These are phyloP conservation scores for Rhegmatorhina hoffmannsi DNA, from an alignment of 2,113 vertebrate species.

Conservation along the genomic window DNA sequence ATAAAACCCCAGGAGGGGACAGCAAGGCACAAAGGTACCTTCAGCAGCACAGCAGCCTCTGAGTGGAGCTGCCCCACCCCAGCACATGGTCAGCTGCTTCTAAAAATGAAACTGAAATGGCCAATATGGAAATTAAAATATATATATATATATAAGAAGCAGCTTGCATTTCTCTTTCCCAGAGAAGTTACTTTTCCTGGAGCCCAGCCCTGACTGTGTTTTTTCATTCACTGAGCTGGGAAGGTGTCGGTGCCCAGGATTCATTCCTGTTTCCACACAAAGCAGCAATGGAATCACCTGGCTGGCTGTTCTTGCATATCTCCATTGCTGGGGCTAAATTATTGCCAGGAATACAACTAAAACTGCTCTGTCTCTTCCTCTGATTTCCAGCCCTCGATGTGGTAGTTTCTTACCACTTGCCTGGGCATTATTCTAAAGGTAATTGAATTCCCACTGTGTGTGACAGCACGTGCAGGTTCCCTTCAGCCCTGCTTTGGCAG, in stretches of 20 bases:
- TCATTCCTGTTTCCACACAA: neutral
- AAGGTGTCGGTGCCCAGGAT: neutral
- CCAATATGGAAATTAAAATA: neutral
- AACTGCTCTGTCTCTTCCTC: neutral
- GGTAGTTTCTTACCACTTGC: neutral
- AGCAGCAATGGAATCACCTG: neutral
- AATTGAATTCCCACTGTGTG: neutral
- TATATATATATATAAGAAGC: fast-evolving
- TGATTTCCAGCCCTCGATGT: neutral
- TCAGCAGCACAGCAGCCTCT: neutral
- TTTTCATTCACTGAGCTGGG: neutral
- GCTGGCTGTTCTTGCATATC: neutral
- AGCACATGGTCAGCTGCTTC: no score
- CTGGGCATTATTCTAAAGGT: neutral
- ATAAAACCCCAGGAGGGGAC: neutral
- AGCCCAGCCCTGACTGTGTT: neutral
- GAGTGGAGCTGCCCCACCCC: fast-evolving
- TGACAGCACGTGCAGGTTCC: neutral
- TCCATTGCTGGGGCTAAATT: neutral
- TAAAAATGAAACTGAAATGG: neutral
- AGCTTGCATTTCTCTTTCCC: neutral
- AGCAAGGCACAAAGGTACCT: neutral
- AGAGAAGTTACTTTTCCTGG: neutral
- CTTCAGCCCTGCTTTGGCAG: neutral
- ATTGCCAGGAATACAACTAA: neutral